Percentiles rank a stretch among this genome's conserved stretches.
phyloP scores from a whole-genome alignment of 2,888 invertebrate genomes.

The Parnassius mnemosyne region DNA sequence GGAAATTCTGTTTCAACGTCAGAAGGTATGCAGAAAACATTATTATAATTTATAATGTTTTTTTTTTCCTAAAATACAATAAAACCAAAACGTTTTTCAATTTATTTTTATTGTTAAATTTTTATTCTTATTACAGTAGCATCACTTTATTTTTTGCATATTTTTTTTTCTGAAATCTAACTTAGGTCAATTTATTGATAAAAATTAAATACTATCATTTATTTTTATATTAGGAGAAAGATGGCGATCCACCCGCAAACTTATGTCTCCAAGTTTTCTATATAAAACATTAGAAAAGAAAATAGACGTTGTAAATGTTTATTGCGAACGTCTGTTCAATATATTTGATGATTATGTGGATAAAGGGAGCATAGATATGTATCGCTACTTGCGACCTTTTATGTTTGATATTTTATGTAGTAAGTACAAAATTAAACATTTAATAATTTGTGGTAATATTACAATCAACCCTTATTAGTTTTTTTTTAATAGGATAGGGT shows the following conservation, averaged over 20 bases:
- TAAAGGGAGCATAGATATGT: conserved; percentile 35
- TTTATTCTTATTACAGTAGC: too few relatives aligned
- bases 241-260: conserved; percentile 41
- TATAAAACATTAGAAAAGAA: conserved; percentile 39
- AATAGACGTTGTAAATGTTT: conserved; percentile 35
- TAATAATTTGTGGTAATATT: background rate
- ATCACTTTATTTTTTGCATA: too few relatives aligned
- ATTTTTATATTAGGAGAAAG: conserved; percentile 35
- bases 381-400: conserved; percentile 40
- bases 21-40: conserved; percentile 36
- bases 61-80: too few relatives aligned
- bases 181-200: too few relatives aligned
- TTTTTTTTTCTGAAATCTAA: too few relatives aligned
- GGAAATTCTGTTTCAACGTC: conserved; percentile 46
- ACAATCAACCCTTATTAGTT: background rate
- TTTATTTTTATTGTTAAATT: too few relatives aligned
- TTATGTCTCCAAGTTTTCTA: conserved; percentile 42
- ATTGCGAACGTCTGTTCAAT: conserved; percentile 36
- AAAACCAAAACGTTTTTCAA: too few relatives aligned
- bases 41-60: too few relatives aligned
- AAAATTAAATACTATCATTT: background rate
- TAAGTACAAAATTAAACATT: conserved; percentile 30
- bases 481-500: too few relatives aligned
- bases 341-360: conserved; percentile 33
- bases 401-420: conserved; percentile 44